Evolutionary conservation across 2,113 vertebrate genomes (phyloP), one percentile per base, ranked within the genome.

Genomic region (Bucco capensis): DNA sequence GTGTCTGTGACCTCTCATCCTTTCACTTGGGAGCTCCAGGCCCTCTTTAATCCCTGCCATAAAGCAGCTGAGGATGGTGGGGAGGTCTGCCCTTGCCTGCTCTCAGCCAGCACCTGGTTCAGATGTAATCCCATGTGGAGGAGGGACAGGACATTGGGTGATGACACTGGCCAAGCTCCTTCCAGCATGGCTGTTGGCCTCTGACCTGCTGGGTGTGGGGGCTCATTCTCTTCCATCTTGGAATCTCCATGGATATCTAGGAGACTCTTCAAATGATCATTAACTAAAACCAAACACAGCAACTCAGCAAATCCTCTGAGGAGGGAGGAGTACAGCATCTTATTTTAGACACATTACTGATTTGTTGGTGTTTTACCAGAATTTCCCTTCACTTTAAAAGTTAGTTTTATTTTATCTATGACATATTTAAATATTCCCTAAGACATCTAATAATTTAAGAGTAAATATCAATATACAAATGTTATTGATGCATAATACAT

Each of bases 31-130:
- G 51, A 70, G 51, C 51, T 54, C 61, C 0, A 0, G 23, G 64
- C 56, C 46, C 28, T 66, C 46, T 69, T 19, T 91, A 89, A 91
- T 84, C 65, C 33, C 33, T 74, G 38, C 51, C 1, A 1, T 16
- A 13, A 44, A 23, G 77, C 82, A 77, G 69, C 50, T 81, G 81
- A n/a, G 60, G 77, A 27, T 0, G 0, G 14, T 38, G 24, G 1
- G 1, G 6, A 77, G 73, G 19, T 77, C 47, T 1, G 8, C 23
- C 77, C 72, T 79, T 6, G 11, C 84, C 9, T 69, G 50, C 80
- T 62, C 46, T 74, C 30, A 17, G 33, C 71, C 67, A 1, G 9
- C 1, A 3, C 0, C 0, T 28, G 62, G 25, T 31, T 51, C 1
- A 0, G 69, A 19, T 19, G 2, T 91, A 77, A 92, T 89, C 54